phyloP scores from a whole-genome alignment of 2,113 vertebrate genomes.

The Corvus moneduloides region DNA sequence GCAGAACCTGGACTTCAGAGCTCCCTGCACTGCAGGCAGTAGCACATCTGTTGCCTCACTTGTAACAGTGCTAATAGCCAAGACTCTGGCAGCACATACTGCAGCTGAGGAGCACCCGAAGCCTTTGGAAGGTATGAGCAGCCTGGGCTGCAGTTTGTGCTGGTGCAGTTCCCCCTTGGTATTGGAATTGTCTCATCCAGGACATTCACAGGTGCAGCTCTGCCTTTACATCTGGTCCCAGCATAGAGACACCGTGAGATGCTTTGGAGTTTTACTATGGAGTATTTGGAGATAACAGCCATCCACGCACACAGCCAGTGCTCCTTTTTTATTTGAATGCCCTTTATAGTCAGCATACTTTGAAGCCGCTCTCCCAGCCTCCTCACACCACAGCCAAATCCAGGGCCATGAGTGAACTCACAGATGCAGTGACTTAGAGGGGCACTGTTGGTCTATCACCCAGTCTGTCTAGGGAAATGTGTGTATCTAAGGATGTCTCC shows the following conservation, averaged over 20 bases:
- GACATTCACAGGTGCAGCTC: not conserved
- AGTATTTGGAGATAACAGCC: not conserved
- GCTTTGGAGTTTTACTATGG: not conserved
- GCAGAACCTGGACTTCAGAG: not conserved
- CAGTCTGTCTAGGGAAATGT: not conserved
- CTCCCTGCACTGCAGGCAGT: not conserved
- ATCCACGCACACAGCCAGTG: not conserved
- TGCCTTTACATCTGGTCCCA: not conserved
- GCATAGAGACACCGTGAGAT: not conserved
- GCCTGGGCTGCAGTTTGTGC: not conserved
- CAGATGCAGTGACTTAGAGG: not conserved
- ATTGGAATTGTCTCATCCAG: not conserved
- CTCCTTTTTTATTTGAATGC: not conserved
- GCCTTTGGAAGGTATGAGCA: not conserved
- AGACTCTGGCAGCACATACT: not conserved
- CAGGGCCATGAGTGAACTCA: not conserved
- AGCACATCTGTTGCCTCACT: slow-evolving; percentile 45
- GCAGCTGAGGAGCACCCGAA: not conserved
- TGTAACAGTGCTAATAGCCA: not conserved
- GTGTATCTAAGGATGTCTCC: not conserved
- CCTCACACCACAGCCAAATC: not conserved
- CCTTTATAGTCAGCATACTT: not conserved
- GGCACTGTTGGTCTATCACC: not conserved
- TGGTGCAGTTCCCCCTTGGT: not conserved
- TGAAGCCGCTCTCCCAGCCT: not conserved